These are phyloP conservation scores for Brachionus asplanchnoidis DNA, from an alignment of 1,140 invertebrate genomes.

Conservation along the genomic window DNA sequence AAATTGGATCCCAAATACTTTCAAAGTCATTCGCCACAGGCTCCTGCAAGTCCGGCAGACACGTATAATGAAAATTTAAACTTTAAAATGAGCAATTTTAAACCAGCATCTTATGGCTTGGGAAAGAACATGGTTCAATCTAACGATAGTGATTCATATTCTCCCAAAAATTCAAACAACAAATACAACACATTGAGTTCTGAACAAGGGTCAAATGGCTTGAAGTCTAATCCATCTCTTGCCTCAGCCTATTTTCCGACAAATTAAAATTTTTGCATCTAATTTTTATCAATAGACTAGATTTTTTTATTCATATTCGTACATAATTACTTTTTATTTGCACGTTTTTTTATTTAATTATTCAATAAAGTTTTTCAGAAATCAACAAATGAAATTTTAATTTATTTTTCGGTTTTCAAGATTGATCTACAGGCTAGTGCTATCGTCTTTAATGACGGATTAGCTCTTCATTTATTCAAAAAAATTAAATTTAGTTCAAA, in stretches of 20 bases:
- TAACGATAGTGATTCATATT: not conserved
- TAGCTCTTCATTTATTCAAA: too few relatives aligned
- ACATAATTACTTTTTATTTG: not conserved
- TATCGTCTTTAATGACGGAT: too few relatives aligned
- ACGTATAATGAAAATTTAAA: not conserved
- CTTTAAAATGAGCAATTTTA: not conserved
- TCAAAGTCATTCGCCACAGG: conserved; percentile 37
- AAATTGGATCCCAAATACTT: conserved; percentile 41
- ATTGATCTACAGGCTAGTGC: too few relatives aligned
- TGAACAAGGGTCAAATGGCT: not conserved
- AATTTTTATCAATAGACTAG: not conserved
- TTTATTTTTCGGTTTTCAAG: too few relatives aligned
- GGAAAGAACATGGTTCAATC: not conserved
- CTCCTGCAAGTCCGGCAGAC: not conserved
- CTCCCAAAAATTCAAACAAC: not conserved
- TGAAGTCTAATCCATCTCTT: not conserved
- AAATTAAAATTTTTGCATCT: not conserved
- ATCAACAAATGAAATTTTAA: too few relatives aligned
- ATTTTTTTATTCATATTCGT: too few relatives aligned
- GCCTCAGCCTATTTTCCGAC: conserved; percentile 34
- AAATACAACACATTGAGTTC: not conserved
- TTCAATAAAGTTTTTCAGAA: too few relatives aligned
- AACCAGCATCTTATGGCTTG: not conserved
- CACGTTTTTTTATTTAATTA: not conserved
- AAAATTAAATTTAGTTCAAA: too few relatives aligned